Evolutionary conservation across 2,113 vertebrate species (phyloP).

Genomic region (Toxotes jaculatrix): DNA sequence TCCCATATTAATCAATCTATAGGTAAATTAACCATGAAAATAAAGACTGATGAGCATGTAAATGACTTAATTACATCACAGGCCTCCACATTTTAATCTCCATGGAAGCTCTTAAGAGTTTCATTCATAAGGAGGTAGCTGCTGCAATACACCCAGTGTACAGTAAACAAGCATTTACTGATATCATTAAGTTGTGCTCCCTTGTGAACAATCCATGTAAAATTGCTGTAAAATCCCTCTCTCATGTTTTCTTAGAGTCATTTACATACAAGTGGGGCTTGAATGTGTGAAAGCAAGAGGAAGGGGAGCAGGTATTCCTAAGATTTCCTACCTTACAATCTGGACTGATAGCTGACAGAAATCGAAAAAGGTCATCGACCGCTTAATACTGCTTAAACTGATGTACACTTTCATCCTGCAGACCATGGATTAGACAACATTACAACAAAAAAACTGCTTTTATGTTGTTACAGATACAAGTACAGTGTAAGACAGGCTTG

Average conservation of each 20-base stretch:
- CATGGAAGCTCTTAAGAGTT: background rate
- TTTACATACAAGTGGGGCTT: background rate
- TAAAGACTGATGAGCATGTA: constrained; percentile 53
- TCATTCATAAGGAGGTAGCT: constrained; percentile 11
- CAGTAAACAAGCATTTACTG: background rate
- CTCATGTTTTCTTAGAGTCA: background rate
- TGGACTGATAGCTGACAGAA: background rate
- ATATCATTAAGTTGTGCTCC: background rate
- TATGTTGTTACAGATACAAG: background rate
- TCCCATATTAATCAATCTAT: constrained; percentile 50
- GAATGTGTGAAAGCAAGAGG: background rate
- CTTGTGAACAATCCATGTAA: background rate
- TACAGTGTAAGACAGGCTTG: background rate
- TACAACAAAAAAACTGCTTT: constrained; percentile 15
- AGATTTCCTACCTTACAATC: background rate
- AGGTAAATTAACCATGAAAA: constrained; percentile 54
- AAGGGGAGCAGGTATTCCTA: background rate
- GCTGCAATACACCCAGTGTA: background rate
- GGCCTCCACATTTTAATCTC: constrained; percentile 34
- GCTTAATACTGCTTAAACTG: constrained; percentile 11
- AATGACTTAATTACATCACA: constrained; percentile 43
- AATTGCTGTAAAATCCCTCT: constrained; percentile 5
- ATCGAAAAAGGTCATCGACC: constrained; percentile 29
- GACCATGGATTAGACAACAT: background rate
- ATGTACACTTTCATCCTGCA: background rate